A percentile compares a stretch with the other conserved stretches of the same genome.
Evolutionary conservation across 2,797 vertebrate species (phyloP).

Genomic region (Liparis tanakae): DNA sequence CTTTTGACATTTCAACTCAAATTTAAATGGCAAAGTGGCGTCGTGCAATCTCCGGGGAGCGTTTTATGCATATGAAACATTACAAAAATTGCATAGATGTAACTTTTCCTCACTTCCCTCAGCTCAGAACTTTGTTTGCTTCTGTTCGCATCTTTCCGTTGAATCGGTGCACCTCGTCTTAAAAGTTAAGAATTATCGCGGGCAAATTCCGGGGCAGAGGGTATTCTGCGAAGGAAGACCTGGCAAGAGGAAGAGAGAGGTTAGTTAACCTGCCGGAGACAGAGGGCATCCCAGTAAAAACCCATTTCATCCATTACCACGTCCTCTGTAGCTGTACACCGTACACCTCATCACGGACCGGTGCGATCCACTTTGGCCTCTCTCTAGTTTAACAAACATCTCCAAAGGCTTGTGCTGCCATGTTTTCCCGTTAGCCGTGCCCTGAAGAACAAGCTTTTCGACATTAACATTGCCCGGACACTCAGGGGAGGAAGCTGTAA

Average conservation of each 20-base stretch:
- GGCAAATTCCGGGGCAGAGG: background rate
- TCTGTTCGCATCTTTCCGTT: background rate
- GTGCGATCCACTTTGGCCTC: conserved; percentile 69
- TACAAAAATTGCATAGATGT: background rate
- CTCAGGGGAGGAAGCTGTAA: conserved; percentile 56
- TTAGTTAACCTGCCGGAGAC: conserved; percentile 69
- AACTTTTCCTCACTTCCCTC: background rate
- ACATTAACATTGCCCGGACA: conserved; percentile 76
- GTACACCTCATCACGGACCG: conserved; percentile 66
- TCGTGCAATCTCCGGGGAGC: background rate
- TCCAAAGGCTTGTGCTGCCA: conserved; percentile 63
- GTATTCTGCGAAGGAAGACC: conserved; percentile 18
- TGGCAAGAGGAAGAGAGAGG: conserved; percentile 25
- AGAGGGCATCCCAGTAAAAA: conserved; percentile 63
- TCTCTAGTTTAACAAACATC: conserved; percentile 66
- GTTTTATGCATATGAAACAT: background rate
- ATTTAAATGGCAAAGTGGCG: no score
- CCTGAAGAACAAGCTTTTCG: conserved; percentile 77
- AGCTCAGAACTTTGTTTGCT: background rate
- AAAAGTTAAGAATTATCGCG: background rate
- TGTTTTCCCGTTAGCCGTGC: conserved; percentile 64
- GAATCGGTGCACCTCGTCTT: background rate
- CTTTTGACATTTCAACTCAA: background rate
- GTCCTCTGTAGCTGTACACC: conserved; percentile 51
- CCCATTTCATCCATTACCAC: conserved; percentile 58